Conservation (phyloP, 2,888 invertebrate genomes). For the Deilephila porcellus region DNA sequence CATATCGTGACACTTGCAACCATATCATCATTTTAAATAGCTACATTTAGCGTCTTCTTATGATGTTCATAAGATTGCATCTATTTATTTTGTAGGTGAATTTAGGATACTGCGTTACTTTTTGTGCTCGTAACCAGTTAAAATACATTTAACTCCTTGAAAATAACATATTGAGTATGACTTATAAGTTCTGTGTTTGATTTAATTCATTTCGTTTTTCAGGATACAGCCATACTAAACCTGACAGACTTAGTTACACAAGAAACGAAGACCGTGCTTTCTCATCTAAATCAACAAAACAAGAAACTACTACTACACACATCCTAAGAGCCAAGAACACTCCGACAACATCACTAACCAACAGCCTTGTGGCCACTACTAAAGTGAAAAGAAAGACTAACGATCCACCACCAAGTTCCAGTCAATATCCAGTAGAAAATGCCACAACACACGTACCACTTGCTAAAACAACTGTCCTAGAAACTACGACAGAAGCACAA, state of each 20-base stretch:
- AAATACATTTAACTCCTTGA: no score
- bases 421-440: conserved; percentile 39
- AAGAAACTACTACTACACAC: conserved; percentile 60
- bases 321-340: conserved; percentile 53
- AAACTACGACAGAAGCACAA: conserved; percentile 38
- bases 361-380: conserved; percentile 56
- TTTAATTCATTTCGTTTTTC: neutral
- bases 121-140: no score
- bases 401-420: conserved; percentile 50
- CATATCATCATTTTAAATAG: no score
- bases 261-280: conserved; percentile 64
- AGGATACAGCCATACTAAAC: neutral
- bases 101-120: no score
- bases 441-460: conserved; percentile 42
- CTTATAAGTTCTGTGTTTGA: no score
- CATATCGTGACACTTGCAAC: neutral
- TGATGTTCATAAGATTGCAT: no score
- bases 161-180: no score
- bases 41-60: no score
- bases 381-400: conserved; percentile 73
- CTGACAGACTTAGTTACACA: neutral
- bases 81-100: no score
- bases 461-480: conserved; percentile 40
- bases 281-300: conserved; percentile 52
- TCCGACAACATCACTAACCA: conserved; percentile 48